Conservation (phyloP, 1,140 invertebrate genomes). For the Drosophila asahinai region DNA sequence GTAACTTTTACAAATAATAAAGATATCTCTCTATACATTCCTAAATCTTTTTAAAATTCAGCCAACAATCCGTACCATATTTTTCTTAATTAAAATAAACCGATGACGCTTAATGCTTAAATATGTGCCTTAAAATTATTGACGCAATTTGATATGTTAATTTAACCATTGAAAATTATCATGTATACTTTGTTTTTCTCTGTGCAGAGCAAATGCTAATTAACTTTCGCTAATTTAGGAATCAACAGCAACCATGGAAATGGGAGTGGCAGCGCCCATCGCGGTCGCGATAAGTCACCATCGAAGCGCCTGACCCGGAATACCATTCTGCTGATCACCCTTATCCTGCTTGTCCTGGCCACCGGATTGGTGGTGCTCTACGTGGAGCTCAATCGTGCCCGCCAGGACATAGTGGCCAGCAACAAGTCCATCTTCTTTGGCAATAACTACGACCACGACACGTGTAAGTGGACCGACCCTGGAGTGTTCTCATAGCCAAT, state of each 20-base stretch:
- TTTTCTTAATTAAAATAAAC: background rate
- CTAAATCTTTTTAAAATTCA: background rate
- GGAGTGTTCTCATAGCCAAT: constrained; percentile 39
- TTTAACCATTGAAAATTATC: background rate
- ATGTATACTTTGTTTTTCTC: background rate
- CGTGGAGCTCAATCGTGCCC: constrained; percentile 51
- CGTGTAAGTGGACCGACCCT: constrained; percentile 69
- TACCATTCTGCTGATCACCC: constrained; percentile 55
- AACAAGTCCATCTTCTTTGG: constrained; percentile 65
- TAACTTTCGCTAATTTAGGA: constrained; percentile 52
- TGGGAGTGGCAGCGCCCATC: constrained; percentile 25
- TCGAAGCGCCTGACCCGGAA: constrained; percentile 63
- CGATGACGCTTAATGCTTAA: background rate
- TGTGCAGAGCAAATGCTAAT: constrained; percentile 27
- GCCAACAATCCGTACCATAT: background rate
- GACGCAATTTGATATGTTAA: background rate
- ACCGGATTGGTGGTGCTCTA: constrained; percentile 61
- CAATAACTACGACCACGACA: constrained; percentile 74
- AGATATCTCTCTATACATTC: too few relatives aligned
- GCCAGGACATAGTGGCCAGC: background rate
- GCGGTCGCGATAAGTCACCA: constrained; percentile 20
- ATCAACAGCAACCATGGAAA: constrained; percentile 54
- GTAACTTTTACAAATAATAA: too few relatives aligned
- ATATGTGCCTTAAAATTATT: background rate
- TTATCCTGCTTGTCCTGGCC: constrained; percentile 65